Evolutionary conservation across 2,113 vertebrate genomes (phyloP).

Genomic region (Spermophilus dauricus): DNA sequence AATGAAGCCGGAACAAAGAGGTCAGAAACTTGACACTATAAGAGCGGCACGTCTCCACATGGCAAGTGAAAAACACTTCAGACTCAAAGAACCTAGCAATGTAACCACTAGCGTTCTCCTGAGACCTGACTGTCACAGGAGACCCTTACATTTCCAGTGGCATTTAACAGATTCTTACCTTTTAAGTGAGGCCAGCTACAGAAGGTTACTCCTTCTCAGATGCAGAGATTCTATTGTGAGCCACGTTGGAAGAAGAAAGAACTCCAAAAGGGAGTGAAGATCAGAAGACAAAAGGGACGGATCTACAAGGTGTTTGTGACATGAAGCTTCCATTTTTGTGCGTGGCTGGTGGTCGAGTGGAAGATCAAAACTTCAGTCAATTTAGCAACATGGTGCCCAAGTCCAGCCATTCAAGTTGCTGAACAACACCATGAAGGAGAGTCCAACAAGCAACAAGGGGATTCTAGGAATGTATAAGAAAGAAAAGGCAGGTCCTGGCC

Average conservation of each 20-base stretch:
- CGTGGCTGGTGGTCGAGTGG: background rate
- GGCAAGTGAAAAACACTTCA: slow-evolving; percentile 66
- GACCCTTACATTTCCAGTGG: slow-evolving; percentile 51
- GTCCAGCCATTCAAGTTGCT: background rate
- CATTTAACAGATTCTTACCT: slow-evolving; percentile 41
- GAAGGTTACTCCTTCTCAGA: slow-evolving; percentile 57
- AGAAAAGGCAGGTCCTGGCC: background rate
- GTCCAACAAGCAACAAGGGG: background rate
- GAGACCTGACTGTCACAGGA: slow-evolving; percentile 61
- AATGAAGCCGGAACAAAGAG: slow-evolving; percentile 72
- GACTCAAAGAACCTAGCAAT: slow-evolving; percentile 54
- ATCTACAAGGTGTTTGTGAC: background rate
- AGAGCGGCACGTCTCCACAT: slow-evolving; percentile 64
- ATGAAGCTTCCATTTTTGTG: background rate
- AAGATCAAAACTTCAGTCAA: background rate
- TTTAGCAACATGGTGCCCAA: background rate
- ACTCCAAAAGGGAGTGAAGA: background rate
- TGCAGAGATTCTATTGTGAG: slow-evolving; percentile 63
- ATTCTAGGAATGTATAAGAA: background rate
- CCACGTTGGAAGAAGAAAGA: background rate
- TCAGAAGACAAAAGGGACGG: background rate
- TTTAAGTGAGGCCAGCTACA: slow-evolving; percentile 32
- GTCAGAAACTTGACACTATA: slow-evolving; percentile 46
- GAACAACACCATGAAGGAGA: background rate
- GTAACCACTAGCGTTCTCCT: slow-evolving; percentile 46